Evolutionary conservation across 2,113 vertebrate species (phyloP).

Genomic region (Melanotaenia duboulayi): DNA sequence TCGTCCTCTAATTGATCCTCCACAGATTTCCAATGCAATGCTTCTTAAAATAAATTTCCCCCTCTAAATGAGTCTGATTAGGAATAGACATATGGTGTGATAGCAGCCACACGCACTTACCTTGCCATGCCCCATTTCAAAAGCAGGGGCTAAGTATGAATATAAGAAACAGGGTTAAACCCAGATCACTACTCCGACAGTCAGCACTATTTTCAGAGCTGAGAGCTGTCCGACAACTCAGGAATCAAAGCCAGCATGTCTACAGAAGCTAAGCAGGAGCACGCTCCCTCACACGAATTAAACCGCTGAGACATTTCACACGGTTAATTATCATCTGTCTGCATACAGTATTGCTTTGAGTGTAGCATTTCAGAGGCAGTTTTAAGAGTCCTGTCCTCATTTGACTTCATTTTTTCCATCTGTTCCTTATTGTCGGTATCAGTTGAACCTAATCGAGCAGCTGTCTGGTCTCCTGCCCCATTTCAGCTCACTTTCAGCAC

Average conservation of each 20-base stretch:
- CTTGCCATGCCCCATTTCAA: constrained; percentile 57
- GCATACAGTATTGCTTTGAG: constrained; percentile 46
- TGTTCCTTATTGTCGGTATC: constrained; percentile 57
- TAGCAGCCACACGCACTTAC: constrained; percentile 48
- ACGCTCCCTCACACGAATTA: constrained; percentile 40
- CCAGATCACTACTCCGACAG: constrained; percentile 74
- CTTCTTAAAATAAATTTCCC: constrained; percentile 20
- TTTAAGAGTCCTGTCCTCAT: constrained; percentile 42
- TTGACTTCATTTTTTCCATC: constrained; percentile 30
- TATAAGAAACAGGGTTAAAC: constrained; percentile 79
- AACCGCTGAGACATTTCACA: constrained; percentile 60
- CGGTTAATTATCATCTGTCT: constrained; percentile 62
- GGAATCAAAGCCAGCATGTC: constrained; percentile 69
- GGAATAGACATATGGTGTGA: constrained; percentile 26
- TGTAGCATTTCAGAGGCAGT: constrained; percentile 58
- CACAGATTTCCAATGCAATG: not conserved
- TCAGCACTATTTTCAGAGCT: constrained; percentile 75
- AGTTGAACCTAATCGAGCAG: constrained; percentile 51
- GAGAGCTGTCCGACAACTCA: constrained; percentile 63
- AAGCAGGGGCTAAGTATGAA: constrained; percentile 67
- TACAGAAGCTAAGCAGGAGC: constrained; percentile 61
- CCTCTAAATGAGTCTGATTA: not conserved
- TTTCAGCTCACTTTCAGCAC: constrained; percentile 64
- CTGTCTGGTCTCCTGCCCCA: constrained; percentile 61
- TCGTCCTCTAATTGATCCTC: not conserved